Percentiles rank a stretch among this genome's conserved stretches.
These are phyloP conservation scores for Agonum fuliginosum DNA, from an alignment of 2,888 invertebrate genomes.

Conservation along the genomic window DNA sequence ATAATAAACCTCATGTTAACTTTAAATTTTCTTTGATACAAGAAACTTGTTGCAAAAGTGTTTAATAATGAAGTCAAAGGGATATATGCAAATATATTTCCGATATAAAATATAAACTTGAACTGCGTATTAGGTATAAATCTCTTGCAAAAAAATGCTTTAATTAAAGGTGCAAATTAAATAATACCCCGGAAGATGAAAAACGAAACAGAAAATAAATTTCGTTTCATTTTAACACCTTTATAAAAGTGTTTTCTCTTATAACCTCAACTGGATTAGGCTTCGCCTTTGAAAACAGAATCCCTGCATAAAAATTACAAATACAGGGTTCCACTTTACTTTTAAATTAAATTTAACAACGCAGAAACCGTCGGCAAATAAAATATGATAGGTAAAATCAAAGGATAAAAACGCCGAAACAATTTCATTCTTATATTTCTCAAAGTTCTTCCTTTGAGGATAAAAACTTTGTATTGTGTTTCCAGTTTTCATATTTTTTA, in stretches of 20 bases:
- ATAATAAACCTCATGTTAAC: too few species aligned
- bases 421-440: neutral
- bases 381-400: neutral
- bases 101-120: neutral
- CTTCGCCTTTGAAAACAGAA: neutral
- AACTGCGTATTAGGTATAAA: neutral
- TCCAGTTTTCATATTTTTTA: neutral
- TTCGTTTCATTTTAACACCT: conserved; percentile 14
- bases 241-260: neutral
- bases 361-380: neutral
- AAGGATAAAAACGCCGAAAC: neutral
- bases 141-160: neutral
- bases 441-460: neutral
- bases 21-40: too few species aligned
- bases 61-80: too few species aligned
- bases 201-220: conserved; percentile 4
- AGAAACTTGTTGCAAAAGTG: too few species aligned
- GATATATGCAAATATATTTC: too few species aligned
- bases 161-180: neutral
- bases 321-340: too few species aligned
- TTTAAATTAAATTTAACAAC: conserved; percentile 8
- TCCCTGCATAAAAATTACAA: neutral
- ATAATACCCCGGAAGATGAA: neutral
- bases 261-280: conserved; percentile 7
- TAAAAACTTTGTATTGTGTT: neutral